Base-by-base conservation (phyloP, 2,797 vertebrate species). In the Luscinia megarhynchos region DNA sequence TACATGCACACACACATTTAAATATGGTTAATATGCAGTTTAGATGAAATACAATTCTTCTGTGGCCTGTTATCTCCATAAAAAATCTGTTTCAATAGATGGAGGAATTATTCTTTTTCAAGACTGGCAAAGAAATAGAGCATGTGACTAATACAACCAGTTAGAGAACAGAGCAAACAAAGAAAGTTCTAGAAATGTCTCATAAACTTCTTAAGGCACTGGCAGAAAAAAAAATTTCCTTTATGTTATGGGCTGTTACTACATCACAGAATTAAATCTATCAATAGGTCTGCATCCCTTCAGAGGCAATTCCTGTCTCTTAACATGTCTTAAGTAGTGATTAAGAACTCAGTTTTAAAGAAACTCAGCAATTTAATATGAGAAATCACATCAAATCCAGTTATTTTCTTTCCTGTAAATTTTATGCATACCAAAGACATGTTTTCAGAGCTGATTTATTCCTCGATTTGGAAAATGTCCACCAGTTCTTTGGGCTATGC, bases 91-190 rank as follows among this genome's bases (percentile, higher is more conserved):
- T 93, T 69, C 64, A 17, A 46, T 87, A 76, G n/a, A 20, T 76
- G n/a, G 19, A 90, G 24, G 41, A 90, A 36, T 70, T 79, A 62
- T 29, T 79, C 41, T 51, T 91, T 92, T 90, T 79, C 51, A 82
- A 20, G 32, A 53, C 45, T 88, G 22, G 36, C 50, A 68, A 74
- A 89, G 43, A 91, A 89, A 68, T 84, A 32, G 1, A 74, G 13
- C 57, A 40, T 43, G 38, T 78, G 69, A 61, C 50, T 87, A 79
- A 74, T 87, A 48, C 2, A 6, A 72, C 30, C 58, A 88, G 7
- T 63, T 95, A 77, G 58, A 84, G 40, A 89, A 54, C 15, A 68
- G 36, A 91, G 10, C 7, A 87, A 82, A 73, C 14, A 75, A 78
- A 79, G 63, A 79, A 61, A 75, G 77, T 62, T n/a, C 12, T 84